phyloP scores from a whole-genome alignment of 2,888 invertebrate species.

The Acrobasis repandana region DNA sequence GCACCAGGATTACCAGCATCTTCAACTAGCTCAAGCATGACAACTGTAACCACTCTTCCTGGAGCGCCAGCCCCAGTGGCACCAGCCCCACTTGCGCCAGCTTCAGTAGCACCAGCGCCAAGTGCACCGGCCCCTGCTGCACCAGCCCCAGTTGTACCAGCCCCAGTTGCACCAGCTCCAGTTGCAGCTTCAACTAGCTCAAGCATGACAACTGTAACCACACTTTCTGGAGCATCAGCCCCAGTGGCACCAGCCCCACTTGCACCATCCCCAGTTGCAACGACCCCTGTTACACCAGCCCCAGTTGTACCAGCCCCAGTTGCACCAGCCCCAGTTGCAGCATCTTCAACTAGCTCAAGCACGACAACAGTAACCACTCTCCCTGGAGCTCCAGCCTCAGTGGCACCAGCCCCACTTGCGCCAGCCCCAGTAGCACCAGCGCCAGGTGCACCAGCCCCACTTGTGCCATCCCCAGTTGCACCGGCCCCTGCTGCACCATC shows the following conservation, averaged over 20 bases:
- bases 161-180: neutral
- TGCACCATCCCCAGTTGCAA: neutral
- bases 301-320: too few relatives aligned
- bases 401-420: neutral
- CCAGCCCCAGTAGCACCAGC: neutral
- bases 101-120: neutral
- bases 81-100: neutral
- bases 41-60: too few relatives aligned
- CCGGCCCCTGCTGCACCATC: neutral
- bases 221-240: neutral
- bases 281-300: too few relatives aligned
- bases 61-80: neutral
- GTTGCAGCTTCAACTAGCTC: neutral
- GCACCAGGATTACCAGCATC: neutral
- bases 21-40: neutral
- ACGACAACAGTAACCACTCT: too few relatives aligned
- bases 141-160: neutral
- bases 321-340: neutral
- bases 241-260: neutral
- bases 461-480: neutral
- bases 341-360: neutral
- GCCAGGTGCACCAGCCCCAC: neutral
- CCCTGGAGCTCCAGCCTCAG: neutral
- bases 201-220: neutral
- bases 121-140: neutral